Evolutionary conservation across 2,113 vertebrate genomes (phyloP).

Genomic region (Bufo gargarizans): DNA sequence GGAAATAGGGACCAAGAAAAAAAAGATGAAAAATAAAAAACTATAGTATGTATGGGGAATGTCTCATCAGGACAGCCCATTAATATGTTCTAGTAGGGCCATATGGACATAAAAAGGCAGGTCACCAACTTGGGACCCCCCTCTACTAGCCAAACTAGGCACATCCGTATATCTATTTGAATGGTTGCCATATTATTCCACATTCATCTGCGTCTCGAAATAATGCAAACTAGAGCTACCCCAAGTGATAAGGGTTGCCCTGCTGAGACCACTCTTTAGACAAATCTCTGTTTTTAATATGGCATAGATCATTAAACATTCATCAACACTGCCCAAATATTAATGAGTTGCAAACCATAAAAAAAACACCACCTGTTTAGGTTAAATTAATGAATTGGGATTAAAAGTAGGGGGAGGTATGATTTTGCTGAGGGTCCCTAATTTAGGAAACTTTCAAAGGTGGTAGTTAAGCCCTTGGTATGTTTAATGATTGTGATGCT

Average conservation of each 20-base stretch:
- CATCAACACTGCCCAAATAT: neutral
- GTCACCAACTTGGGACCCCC: no score
- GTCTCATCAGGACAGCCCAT: no score
- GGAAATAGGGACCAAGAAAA: no score
- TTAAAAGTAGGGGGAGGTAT: neutral
- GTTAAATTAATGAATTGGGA: neutral
- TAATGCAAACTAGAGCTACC: neutral
- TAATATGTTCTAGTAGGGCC: no score
- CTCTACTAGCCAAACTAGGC: neutral
- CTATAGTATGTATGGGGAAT: no score
- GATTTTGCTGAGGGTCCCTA: neutral
- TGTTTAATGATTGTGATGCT: neutral
- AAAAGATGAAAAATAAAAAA: no score
- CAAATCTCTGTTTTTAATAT: neutral
- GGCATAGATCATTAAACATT: neutral
- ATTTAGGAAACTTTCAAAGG: neutral
- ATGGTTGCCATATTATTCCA: neutral
- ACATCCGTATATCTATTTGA: neutral
- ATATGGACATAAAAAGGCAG: neutral
- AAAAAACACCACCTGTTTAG: neutral
- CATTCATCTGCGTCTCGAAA: neutral
- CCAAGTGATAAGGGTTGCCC: neutral
- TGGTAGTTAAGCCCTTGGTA: neutral
- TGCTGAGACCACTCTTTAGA: neutral
- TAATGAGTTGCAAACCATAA: neutral